Conservation (phyloP, 2,888 invertebrate species). For the Trimorus sp. region DNA sequence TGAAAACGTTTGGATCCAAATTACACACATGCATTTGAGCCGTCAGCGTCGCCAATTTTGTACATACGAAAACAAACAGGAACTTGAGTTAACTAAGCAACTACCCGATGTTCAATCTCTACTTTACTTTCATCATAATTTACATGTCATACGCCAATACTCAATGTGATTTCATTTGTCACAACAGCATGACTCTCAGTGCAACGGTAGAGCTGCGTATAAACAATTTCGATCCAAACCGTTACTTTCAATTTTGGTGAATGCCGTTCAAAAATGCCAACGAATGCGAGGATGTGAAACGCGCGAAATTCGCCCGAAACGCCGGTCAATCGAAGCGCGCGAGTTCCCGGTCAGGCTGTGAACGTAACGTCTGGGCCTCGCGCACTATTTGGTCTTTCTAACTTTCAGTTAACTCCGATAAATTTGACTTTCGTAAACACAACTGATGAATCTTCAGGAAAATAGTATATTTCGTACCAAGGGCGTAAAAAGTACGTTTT, state of each 20-base stretch:
- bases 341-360: constrained; percentile 81
- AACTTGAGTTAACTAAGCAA: constrained; percentile 39
- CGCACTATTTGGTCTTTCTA: constrained; percentile 66
- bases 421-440: constrained; percentile 53
- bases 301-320: constrained; percentile 41
- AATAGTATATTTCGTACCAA: constrained; percentile 11
- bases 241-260: constrained; percentile 56
- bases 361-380: constrained; percentile 81
- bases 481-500: constrained; percentile 7
- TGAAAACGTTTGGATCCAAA: constrained; percentile 60
- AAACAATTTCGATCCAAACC: constrained; percentile 50
- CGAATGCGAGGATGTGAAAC: constrained; percentile 34
- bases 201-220: constrained; percentile 14
- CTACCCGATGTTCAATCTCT: constrained; percentile 25
- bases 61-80: constrained; percentile 36
- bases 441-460: constrained; percentile 36
- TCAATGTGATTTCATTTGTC: constrained; percentile 45
- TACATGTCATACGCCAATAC: constrained; percentile 48
- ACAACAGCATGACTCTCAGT: constrained; percentile 27
- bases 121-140: constrained; percentile 45
- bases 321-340: constrained; percentile 57
- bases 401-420: constrained; percentile 54
- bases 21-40: constrained; percentile 32
- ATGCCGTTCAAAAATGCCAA: constrained; percentile 34
- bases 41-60: constrained; percentile 50